Base-by-base conservation (phyloP, 2,113 vertebrate genomes). In the Canis aureus region DNA sequence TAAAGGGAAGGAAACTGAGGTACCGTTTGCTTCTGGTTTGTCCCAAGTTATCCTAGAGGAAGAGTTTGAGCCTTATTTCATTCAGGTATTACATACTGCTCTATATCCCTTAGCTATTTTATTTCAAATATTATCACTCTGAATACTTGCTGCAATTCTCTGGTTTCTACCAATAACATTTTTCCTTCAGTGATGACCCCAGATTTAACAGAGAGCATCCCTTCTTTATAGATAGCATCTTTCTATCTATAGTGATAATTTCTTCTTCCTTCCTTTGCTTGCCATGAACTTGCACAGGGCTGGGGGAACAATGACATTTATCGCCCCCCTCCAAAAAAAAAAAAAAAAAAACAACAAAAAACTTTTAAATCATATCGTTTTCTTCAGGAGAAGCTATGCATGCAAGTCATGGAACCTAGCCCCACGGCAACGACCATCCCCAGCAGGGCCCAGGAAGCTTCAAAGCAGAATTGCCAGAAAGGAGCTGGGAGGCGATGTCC, bases 131-230 rank as follows among this genome's bases (percentile, higher is more conserved):
- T 25, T 67, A 79, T 81, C n/a, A 27, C 20, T 96, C 64, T 94
- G 90, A 83, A 92, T 9, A 38, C 20, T 57, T 95, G 74, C n/a
- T 62, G 32, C 59, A 93, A 85, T 73, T 88, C 91, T 76, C 73
- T 43, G 86, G 84, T 90, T 97, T 76, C 92, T 81, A 76, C 55
- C 83, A 84, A 90, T 79, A 95, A 84, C 53, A 87, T 87, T 98
- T 96, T 87, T 60, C 57, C 53, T 83, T 89, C 27, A 57, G 64
- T 43, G 76, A 91, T 13, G 92, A 96, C 88, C 74, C 38, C 38
- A 81, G 23, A 87, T 96, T 94, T 78, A 93, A n/a, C n/a, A 79
- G 59, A 95, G 25, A 97, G 55, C 67, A 91, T 66, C 80, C 79
- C n/a, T 74, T 95, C 76, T 93, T 96, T 88, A 64, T 19, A 92